A percentile compares a stretch with the other conserved stretches of the same genome.
Conservation (phyloP, 2,797 vertebrate species). For the Danio aesculapii region DNA sequence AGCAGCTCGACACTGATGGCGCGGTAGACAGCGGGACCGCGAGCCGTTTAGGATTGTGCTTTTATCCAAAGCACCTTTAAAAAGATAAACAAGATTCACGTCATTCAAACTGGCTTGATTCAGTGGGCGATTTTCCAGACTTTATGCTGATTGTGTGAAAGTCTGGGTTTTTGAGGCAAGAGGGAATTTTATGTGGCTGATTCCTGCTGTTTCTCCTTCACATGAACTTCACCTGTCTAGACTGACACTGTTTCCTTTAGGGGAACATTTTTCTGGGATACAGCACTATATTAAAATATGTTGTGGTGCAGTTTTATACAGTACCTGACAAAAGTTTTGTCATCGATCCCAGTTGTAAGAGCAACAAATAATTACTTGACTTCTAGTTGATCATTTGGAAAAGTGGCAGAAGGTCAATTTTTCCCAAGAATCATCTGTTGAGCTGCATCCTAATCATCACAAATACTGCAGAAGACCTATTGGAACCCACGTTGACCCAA, state of each 20-base stretch:
- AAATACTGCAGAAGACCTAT: too few relatives aligned
- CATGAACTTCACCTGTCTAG: conserved; percentile 11
- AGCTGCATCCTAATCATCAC: too few relatives aligned
- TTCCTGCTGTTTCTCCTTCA: background rate
- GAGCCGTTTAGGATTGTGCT: background rate
- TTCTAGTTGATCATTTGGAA: too few relatives aligned
- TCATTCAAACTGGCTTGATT: background rate
- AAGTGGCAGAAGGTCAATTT: too few relatives aligned
- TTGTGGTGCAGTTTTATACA: too few relatives aligned
- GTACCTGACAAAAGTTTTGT: too few relatives aligned
- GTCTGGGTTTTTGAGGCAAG: background rate
- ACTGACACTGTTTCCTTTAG: background rate
- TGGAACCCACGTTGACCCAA: too few relatives aligned
- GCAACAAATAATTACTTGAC: too few relatives aligned
- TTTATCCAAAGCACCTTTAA: background rate
- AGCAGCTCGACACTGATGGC: background rate
- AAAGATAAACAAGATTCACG: background rate
- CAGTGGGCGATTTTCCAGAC: background rate
- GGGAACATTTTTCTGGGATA: too few relatives aligned
- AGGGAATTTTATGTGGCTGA: background rate
- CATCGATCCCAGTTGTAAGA: too few relatives aligned
- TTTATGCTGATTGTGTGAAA: background rate
- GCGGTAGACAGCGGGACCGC: background rate
- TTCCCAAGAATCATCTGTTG: too few relatives aligned
- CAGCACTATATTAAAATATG: too few relatives aligned